phyloP scores from a whole-genome alignment of 1,140 invertebrate genomes.

The Pissodes strobi region DNA sequence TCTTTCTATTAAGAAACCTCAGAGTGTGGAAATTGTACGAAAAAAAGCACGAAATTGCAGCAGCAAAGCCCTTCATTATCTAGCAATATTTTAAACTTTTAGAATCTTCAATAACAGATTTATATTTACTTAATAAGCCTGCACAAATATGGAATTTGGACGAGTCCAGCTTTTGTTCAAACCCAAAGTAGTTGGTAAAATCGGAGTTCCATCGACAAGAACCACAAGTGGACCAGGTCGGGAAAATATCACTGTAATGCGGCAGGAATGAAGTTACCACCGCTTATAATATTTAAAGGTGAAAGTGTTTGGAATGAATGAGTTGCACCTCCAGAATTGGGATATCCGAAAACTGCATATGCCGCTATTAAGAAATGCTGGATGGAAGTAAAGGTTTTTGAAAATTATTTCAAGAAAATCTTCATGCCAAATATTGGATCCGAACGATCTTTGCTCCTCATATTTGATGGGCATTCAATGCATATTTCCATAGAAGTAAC shows the following conservation, averaged over 20 bases:
- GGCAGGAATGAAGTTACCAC: constrained; percentile 48
- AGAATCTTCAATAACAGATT: constrained; percentile 40
- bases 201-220: constrained; percentile 43
- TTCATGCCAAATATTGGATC: constrained; percentile 40
- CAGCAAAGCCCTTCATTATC: constrained; percentile 47
- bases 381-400: constrained; percentile 45
- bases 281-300: constrained; percentile 52
- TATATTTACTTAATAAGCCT: constrained; percentile 39
- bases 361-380: constrained; percentile 49
- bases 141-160: constrained; percentile 48
- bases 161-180: constrained; percentile 43
- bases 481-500: constrained; percentile 49
- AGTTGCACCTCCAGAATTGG: no score
- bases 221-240: constrained; percentile 46
- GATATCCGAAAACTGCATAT: constrained; percentile 47
- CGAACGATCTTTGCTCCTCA: constrained; percentile 43
- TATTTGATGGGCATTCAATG: constrained; percentile 53
- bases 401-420: constrained; percentile 48
- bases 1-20: constrained; percentile 47
- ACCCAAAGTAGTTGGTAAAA: constrained; percentile 48
- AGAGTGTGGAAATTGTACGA: constrained; percentile 50
- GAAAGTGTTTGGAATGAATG: constrained; percentile 41
- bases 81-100: no score
- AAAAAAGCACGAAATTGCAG: constrained; percentile 47
- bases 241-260: constrained; percentile 53